A percentile compares a stretch with the other conserved stretches of the same genome.
Conservation (phyloP, 1,140 invertebrate species). For the Drosophila mauritiana region DNA sequence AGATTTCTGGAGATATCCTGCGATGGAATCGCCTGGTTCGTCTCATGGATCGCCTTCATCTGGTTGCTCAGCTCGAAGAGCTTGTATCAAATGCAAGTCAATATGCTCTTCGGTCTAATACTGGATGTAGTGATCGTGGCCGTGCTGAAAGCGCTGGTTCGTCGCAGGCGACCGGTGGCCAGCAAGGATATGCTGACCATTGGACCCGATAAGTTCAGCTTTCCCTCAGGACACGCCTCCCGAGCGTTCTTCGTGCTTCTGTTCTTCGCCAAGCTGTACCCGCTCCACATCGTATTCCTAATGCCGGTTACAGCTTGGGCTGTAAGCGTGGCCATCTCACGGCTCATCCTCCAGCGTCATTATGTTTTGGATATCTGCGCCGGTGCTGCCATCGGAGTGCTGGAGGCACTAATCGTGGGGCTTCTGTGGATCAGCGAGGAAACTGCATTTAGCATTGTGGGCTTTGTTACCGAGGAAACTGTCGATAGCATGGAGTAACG, state of each 20-base stretch:
- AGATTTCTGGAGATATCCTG: slow-evolving; percentile 92
- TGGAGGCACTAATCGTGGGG: slow-evolving; percentile 89
- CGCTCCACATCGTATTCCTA: slow-evolving; percentile 87
- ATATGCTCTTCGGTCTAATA: slow-evolving; percentile 92
- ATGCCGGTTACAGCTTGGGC: slow-evolving; percentile 91
- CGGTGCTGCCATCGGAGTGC: slow-evolving; percentile 91
- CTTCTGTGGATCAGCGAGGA: slow-evolving; percentile 88
- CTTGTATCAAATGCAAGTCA: slow-evolving; percentile 93
- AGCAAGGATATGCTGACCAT: slow-evolving; percentile 88
- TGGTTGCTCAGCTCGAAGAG: slow-evolving; percentile 87
- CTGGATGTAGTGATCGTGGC: slow-evolving; percentile 94
- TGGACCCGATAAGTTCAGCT: slow-evolving; percentile 95
- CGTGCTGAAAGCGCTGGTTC: slow-evolving; percentile 91
- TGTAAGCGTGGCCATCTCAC: slow-evolving; percentile 90
- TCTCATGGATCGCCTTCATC: slow-evolving; percentile 89
- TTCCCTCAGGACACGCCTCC: slow-evolving; percentile 98
- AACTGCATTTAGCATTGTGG: slow-evolving; percentile 39
- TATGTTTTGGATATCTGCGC: slow-evolving; percentile 93
- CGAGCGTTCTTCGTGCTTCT: slow-evolving; percentile 91
- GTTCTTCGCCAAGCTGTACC: slow-evolving; percentile 89
- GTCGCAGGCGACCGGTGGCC: slow-evolving; percentile 90
- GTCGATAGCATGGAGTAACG: slow-evolving; percentile 22
- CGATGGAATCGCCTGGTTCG: slow-evolving; percentile 95
- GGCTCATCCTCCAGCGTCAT: slow-evolving; percentile 90
- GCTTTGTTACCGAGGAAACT: slow-evolving; percentile 47